phyloP scores from a whole-genome alignment of 2,797 vertebrate genomes.

The Oreochromis grahami region DNA sequence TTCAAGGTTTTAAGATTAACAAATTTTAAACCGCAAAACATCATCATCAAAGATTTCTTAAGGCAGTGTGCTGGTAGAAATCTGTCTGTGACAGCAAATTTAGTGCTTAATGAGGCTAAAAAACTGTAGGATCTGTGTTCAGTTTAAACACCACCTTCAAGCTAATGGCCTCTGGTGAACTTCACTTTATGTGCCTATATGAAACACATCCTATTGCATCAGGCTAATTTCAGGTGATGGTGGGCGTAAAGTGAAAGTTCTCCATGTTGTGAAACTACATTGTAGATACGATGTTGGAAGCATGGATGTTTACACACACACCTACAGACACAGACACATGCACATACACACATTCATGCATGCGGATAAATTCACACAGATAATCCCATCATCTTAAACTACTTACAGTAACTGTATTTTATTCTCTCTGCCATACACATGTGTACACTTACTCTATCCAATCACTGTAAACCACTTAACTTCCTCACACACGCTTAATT shows the following conservation, averaged over 20 bases:
- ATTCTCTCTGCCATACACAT: background rate
- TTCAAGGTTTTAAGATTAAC: background rate
- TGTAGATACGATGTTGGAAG: background rate
- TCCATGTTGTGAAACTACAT: background rate
- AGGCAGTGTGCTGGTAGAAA: background rate
- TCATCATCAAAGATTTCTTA: background rate
- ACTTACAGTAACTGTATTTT: conserved; percentile 33
- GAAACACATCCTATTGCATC: background rate
- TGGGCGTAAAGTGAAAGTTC: background rate
- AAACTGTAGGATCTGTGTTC: conserved; percentile 21
- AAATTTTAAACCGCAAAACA: background rate
- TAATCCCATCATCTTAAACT: conserved; percentile 52
- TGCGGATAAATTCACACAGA: background rate
- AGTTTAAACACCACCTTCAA: conserved; percentile 20
- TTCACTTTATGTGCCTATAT: background rate
- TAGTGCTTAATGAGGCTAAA: conserved; percentile 24
- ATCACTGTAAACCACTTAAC: conserved; percentile 46
- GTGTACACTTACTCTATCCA: conserved; percentile 2
- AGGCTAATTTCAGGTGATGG: background rate
- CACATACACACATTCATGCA: background rate
- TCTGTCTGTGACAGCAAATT: conserved; percentile 13
- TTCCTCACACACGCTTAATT: conserved; percentile 5
- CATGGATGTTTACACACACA: background rate
- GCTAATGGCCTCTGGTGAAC: conserved; percentile 15
- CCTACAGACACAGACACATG: background rate